Conservation (phyloP, 2,888 invertebrate genomes). For the Parelbella ahira region DNA sequence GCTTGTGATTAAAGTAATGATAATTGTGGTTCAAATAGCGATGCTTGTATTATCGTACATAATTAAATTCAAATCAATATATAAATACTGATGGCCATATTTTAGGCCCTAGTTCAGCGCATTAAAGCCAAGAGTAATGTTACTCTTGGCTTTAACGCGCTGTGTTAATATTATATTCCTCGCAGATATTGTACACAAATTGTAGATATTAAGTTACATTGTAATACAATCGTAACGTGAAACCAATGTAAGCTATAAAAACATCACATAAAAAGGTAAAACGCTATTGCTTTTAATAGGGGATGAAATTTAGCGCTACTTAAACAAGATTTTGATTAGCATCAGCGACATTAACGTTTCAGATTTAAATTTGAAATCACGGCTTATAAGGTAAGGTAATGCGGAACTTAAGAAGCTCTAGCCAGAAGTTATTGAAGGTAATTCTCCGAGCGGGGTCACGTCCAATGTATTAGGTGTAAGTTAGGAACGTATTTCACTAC, state of each 20-base stretch:
- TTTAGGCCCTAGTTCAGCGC: too few species aligned
- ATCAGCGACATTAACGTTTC: neutral
- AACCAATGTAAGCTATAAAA: constrained; percentile 28
- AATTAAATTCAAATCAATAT: too few species aligned
- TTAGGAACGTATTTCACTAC: neutral
- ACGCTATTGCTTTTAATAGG: neutral
- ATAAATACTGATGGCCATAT: too few species aligned
- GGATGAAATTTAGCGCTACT: neutral
- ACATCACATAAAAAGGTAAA: constrained; percentile 26
- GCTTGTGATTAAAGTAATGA: too few species aligned
- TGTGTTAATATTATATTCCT: too few species aligned
- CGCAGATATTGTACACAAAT: too few species aligned
- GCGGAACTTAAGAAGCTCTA: constrained; percentile 2
- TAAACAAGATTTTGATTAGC: neutral
- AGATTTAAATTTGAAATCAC: constrained; percentile 9
- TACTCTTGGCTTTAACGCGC: too few species aligned
- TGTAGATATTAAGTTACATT: constrained; percentile 37
- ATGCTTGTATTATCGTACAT: too few species aligned
- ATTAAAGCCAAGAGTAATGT: too few species aligned
- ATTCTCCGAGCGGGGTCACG: constrained; percentile 41
- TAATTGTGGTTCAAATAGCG: too few species aligned
- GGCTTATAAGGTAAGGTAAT: constrained; percentile 5
- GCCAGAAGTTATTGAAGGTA: constrained; percentile 11
- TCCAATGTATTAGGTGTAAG: constrained; percentile 28
- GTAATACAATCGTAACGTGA: constrained; percentile 34